These are phyloP conservation scores for Sebastes umbrosus DNA, from an alignment of 2,797 vertebrate species.

Conservation along the genomic window DNA sequence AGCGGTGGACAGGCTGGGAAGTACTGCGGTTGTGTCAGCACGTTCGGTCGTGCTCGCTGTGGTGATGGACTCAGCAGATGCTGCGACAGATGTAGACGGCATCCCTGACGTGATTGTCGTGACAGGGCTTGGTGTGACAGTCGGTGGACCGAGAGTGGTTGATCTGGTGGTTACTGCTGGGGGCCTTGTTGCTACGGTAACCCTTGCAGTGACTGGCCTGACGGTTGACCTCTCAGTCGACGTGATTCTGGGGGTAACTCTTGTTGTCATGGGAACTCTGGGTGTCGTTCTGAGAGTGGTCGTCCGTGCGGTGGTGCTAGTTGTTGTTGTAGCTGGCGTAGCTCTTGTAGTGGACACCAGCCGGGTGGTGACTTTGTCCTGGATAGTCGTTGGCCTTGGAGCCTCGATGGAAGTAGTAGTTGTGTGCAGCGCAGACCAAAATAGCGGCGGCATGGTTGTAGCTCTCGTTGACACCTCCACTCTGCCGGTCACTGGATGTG, in stretches of 20 bases:
- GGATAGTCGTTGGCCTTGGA: conserved; percentile 24
- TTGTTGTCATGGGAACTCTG: conserved; percentile 49
- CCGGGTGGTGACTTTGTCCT: conserved; percentile 66
- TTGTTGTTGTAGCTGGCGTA: conserved; percentile 40
- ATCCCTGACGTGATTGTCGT: conserved; percentile 13
- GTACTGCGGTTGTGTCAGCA: conserved; percentile 3
- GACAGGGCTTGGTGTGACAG: conserved; percentile 5
- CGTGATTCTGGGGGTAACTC: conserved; percentile 50
- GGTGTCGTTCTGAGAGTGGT: conserved; percentile 44
- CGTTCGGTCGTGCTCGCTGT: conserved; percentile 41
- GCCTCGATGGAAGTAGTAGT: conserved; percentile 43
- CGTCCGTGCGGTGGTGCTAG: conserved; percentile 9
- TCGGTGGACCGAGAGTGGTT: conserved; percentile 1
- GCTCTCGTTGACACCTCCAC: conserved; percentile 52
- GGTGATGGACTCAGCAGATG: conserved; percentile 48
- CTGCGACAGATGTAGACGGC: conserved; percentile 4
- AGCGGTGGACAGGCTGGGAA: background rate
- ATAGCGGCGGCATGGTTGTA: conserved; percentile 25
- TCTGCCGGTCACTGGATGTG: conserved; percentile 48
- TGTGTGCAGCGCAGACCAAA: conserved; percentile 25
- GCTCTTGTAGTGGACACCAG: conserved; percentile 50
- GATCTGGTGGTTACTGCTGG: conserved; percentile 17
- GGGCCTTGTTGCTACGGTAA: conserved; percentile 45
- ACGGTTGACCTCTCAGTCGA: conserved; percentile 33
- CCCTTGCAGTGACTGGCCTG: conserved; percentile 36